phyloP scores from a whole-genome alignment of 2,888 invertebrate genomes.

The Acanthopleura granulata region DNA sequence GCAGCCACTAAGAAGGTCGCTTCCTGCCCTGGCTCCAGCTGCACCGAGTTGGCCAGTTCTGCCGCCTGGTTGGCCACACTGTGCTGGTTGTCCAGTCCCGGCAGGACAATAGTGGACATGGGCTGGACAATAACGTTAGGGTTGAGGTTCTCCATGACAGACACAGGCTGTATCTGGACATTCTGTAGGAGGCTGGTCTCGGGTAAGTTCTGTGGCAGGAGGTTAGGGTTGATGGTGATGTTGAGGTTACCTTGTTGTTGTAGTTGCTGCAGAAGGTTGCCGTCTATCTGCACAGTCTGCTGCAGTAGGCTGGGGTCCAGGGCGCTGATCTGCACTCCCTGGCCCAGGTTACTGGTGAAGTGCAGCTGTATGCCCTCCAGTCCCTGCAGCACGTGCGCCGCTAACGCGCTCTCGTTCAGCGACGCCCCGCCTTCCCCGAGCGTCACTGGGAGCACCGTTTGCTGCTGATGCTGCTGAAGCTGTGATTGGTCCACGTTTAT shows the following conservation, averaged over 20 bases:
- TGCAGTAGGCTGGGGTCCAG: conserved; percentile 66
- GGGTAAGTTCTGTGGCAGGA: conserved; percentile 20
- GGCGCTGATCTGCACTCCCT: conserved; percentile 68
- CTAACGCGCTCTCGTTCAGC: conserved; percentile 44
- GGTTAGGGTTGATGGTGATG: conserved; percentile 64
- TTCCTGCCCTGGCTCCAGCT: conserved; percentile 29
- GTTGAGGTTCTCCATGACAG: conserved; percentile 46
- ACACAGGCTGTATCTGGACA: conserved; percentile 47
- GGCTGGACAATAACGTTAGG: conserved; percentile 65
- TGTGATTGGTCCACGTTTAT: conserved; percentile 53
- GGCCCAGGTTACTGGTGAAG: conserved; percentile 60
- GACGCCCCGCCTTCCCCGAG: conserved; percentile 33
- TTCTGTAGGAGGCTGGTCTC: conserved; percentile 49
- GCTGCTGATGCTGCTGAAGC: conserved; percentile 36
- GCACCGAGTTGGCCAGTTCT: conserved; percentile 22
- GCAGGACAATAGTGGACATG: conserved; percentile 37
- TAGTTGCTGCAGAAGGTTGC: conserved; percentile 70
- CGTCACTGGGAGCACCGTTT: conserved; percentile 55
- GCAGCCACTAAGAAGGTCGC: conserved; percentile 12
- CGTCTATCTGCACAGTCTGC: conserved; percentile 72
- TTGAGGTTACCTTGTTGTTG: conserved; percentile 68
- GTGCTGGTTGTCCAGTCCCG: conserved; percentile 30
- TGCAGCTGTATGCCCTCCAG: conserved; percentile 68
- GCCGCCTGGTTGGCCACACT: conserved; percentile 23
- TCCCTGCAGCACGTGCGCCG: conserved; percentile 59